Evolutionary conservation across 2,113 vertebrate genomes (phyloP).

Genomic region (Oryctolagus cuniculus): mOryCun1.1 NC_091441.1:80149001-80149500

Average conservation of each 20-base stretch:
- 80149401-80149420: too few relatives aligned
- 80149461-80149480: too few relatives aligned
- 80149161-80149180: conserved; percentile 88
- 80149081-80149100: conserved; percentile 91
- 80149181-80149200: conserved; percentile 86
- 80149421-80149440: too few relatives aligned
- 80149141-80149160: conserved; percentile 89
- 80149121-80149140: conserved; percentile 91
- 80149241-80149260: background rate
- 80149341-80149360: too few relatives aligned
- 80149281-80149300: too few relatives aligned
- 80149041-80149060: conserved; percentile 80
- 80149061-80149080: conserved; percentile 87
- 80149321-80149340: too few relatives aligned
- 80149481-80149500: too few relatives aligned
- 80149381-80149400: too few relatives aligned
- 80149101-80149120: conserved; percentile 93
- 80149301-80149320: too few relatives aligned
- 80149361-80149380: too few relatives aligned
- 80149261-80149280: too few relatives aligned
- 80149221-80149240: background rate
- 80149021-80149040: background rate
- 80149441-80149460: too few relatives aligned
- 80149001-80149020: background rate
- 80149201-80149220: conserved; percentile 82